Percentiles rank a stretch among this genome's conserved stretches.
Evolutionary conservation across 2,888 invertebrate species (phyloP).

Genomic region (Entomobrya multifasciata): DNA sequence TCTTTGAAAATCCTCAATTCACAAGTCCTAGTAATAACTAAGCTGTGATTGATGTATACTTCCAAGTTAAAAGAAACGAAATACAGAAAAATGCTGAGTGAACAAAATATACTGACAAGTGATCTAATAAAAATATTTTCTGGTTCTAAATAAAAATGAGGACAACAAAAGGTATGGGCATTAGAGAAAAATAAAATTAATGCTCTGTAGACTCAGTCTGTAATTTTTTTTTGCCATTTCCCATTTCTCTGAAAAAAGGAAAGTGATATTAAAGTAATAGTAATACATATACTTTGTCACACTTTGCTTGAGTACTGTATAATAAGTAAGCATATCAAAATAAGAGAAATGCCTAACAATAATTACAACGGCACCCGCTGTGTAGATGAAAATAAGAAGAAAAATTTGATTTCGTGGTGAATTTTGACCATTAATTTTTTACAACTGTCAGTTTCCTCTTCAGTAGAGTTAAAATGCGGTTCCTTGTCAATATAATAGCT

Average conservation of each 20-base stretch:
- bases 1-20: too few species aligned
- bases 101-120: slow-evolving; percentile 38
- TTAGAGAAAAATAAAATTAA: slow-evolving; percentile 33
- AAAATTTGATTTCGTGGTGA: not conserved
- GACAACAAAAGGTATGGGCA: slow-evolving; percentile 36
- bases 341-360: not conserved
- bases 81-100: slow-evolving; percentile 44
- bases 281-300: too few species aligned
- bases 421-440: slow-evolving; percentile 23
- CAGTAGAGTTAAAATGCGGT: not conserved
- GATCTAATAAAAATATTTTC: slow-evolving; percentile 23
- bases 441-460: slow-evolving; percentile 13
- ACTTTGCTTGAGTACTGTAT: too few species aligned
- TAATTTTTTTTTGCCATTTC: slow-evolving; percentile 20
- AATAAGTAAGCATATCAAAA: slow-evolving; percentile 11
- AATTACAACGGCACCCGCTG: not conserved
- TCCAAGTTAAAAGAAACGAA: slow-evolving; percentile 56
- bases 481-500: slow-evolving; percentile 53
- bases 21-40: too few species aligned
- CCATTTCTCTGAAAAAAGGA: slow-evolving; percentile 1
- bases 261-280: slow-evolving; percentile 13
- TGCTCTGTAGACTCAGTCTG: slow-evolving; percentile 1
- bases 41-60: too few species aligned
- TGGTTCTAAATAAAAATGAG: not conserved
- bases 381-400: slow-evolving; percentile 19